Base-by-base conservation (phyloP, 2,113 vertebrate species). In the Actenoides hombroni region DNA sequence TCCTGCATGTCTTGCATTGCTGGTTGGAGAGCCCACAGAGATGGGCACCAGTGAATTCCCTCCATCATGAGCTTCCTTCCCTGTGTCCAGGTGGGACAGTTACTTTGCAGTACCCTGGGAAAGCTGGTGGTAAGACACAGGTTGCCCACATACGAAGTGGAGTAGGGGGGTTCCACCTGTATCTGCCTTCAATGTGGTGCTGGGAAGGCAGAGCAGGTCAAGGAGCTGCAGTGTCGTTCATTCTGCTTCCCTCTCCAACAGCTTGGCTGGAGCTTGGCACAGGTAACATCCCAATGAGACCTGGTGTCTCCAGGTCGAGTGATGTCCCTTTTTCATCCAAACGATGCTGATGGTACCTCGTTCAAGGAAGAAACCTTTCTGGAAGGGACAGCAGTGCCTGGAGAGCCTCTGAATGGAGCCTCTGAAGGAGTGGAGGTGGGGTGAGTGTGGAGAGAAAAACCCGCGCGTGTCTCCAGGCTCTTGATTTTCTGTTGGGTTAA, bases 261-360 rank as follows among this genome's bases (percentile, higher is more conserved):
- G 18, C 51, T 13, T 1, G 2, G 59, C n/a, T 57, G 40, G 60
- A 56, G 26, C 64, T 51, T 29, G 33, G 37, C 33, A 13, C 26
- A 11, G 63, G 18, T n/a, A 4, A 9, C 1, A 16, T 37, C 29
- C 44, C 23, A 2, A 0, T 4, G 51, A 16, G 16, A 75, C 5
- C 23, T 39, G 64, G 11, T 10, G 13, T 59, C 56, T 70, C 60
- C 39, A 23, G 35, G 6, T 46, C 1, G n/a, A 69, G 16, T 3
- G 0, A 4, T 28, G 15, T 11, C 64, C 21, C 14, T 26, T 39
- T 53, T 46, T 48, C 25, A 10, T 57, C 14, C 5, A 13, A 70
- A 65, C 83, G 8, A 21, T 42, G 60, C 46, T 28, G 31, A 4
- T 29, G 44, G 28, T 65, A 13, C 59, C 40, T 77, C 0, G 0